Evolutionary conservation across 2,113 vertebrate genomes (phyloP).

Genomic region (Kryptolebias marmoratus): DNA sequence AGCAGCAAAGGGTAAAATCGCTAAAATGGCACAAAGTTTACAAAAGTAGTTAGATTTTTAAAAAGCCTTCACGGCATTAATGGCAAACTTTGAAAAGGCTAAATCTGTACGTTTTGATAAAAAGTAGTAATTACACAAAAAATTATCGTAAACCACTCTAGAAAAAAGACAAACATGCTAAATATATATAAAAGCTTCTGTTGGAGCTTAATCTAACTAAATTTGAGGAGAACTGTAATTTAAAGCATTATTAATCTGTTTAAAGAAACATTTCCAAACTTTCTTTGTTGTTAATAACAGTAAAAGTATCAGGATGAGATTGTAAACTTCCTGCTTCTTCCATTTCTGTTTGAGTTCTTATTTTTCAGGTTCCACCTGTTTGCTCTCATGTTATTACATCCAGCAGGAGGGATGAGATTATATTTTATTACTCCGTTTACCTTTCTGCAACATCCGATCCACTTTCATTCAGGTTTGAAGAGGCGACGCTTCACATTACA

Average conservation of each 20-base stretch:
- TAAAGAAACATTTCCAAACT: not conserved
- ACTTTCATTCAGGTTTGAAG: not conserved
- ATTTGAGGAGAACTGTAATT: too few species aligned
- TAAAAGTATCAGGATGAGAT: not conserved
- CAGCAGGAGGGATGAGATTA: constrained; percentile 17
- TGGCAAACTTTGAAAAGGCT: too few species aligned
- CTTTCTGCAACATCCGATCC: not conserved
- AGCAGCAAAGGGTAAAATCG: too few species aligned
- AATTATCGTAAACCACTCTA: too few species aligned
- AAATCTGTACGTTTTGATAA: too few species aligned
- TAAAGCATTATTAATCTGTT: too few species aligned
- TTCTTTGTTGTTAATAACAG: not conserved
- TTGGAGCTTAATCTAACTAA: too few species aligned
- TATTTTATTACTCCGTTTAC: constrained; percentile 3
- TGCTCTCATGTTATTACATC: constrained; percentile 33
- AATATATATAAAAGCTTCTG: not conserved
- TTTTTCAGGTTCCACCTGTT: constrained; percentile 51
- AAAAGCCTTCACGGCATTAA: too few species aligned
- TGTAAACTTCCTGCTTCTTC: constrained; percentile 9
- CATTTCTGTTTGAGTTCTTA: constrained; percentile 17
- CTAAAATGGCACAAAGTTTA: too few species aligned
- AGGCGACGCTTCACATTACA: constrained; percentile 16
- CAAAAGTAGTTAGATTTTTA: too few species aligned
- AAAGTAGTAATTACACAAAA: too few species aligned
- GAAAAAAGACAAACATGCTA: too few species aligned